phyloP scores from a whole-genome alignment of 2,888 invertebrate genomes.

The Ligdia adustata region DNA sequence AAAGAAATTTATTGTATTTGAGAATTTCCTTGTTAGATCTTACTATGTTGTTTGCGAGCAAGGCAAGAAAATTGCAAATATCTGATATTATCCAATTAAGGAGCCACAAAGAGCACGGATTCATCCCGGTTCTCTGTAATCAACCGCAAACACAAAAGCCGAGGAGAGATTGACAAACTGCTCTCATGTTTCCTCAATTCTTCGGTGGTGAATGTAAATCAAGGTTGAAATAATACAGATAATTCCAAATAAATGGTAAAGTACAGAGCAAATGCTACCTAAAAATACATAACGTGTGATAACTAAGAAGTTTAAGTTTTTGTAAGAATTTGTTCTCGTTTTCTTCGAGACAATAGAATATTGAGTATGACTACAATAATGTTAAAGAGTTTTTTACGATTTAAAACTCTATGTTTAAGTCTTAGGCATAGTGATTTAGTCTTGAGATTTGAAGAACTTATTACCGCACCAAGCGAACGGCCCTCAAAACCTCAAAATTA shows the following conservation, averaged over 20 bases:
- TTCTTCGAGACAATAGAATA: too few species aligned
- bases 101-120: conserved; percentile 11
- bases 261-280: too few species aligned
- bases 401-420: too few species aligned
- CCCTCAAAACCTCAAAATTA: conserved; percentile 10
- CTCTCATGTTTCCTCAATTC: conserved; percentile 17
- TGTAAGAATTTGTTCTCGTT: too few species aligned
- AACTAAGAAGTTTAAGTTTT: too few species aligned
- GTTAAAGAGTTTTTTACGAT: too few species aligned
- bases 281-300: too few species aligned
- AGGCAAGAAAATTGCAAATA: conserved; percentile 14
- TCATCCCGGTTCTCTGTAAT: conserved; percentile 13
- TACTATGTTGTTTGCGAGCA: background rate
- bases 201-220: conserved; percentile 16
- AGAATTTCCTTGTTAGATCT: background rate
- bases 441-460: background rate
- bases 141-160: conserved; percentile 15
- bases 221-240: conserved; percentile 8
- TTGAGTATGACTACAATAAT: too few species aligned
- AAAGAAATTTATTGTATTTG: background rate
- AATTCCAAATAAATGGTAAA: too few species aligned
- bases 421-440: too few species aligned
- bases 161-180: conserved; percentile 22
- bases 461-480: background rate
- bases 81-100: conserved; percentile 19